These are phyloP conservation scores for Archegozetes longisetosus DNA, from an alignment of 1,140 invertebrate genomes.

Conservation along the genomic window DNA sequence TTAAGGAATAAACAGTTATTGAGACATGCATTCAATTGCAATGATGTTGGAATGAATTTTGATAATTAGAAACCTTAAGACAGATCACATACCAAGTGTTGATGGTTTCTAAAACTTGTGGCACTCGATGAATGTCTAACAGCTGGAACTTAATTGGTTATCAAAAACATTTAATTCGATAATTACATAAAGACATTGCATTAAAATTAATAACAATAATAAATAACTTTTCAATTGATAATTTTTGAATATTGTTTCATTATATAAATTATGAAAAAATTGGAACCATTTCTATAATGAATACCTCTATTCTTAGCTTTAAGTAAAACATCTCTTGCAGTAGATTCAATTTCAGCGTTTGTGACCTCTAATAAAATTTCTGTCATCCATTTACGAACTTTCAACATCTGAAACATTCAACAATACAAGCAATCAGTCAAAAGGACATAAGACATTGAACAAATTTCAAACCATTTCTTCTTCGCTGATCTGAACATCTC, in stretches of 20 bases:
- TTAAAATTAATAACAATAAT: not conserved
- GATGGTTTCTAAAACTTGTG: not conserved
- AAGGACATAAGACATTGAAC: not conserved
- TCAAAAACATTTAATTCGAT: not conserved
- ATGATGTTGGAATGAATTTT: not conserved
- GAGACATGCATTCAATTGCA: not conserved
- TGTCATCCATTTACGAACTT: slow-evolving; percentile 65
- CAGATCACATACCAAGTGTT: not conserved
- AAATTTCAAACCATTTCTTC: slow-evolving; percentile 9
- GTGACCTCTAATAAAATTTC: slow-evolving; percentile 86
- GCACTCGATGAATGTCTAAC: not conserved
- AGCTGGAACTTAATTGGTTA: not conserved
- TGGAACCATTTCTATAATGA: too few relatives aligned
- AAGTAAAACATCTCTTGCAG: slow-evolving; percentile 65
- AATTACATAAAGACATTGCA: not conserved
- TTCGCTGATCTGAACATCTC: slow-evolving; percentile 38
- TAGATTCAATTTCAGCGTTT: slow-evolving; percentile 60
- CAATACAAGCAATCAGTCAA: slow-evolving; percentile 4
- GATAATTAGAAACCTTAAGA: not conserved
- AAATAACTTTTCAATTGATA: too few relatives aligned
- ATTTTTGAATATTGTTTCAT: too few relatives aligned
- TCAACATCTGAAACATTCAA: slow-evolving; percentile 52
- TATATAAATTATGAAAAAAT: slow-evolving; percentile 37
- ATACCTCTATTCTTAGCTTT: too few relatives aligned
- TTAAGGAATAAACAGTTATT: not conserved